A percentile compares a stretch with the other conserved stretches of the same genome.
These are phyloP conservation scores for Potamarius usumacintae DNA, from an alignment of 2,113 vertebrate species.

Conservation along the genomic window DNA sequence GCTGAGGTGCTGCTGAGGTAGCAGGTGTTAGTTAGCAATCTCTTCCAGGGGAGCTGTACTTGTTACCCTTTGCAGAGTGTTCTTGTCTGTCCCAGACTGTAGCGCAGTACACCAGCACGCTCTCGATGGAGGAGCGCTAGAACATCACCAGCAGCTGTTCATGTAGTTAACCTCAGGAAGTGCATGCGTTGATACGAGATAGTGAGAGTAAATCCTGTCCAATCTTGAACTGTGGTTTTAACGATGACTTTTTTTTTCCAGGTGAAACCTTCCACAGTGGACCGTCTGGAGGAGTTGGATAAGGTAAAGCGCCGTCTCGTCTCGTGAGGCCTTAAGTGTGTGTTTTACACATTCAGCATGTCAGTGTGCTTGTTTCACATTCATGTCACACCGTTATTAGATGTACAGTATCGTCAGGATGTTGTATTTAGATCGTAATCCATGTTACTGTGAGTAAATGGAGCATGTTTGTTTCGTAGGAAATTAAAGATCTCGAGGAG, in stretches of 20 bases:
- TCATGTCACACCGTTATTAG: not conserved
- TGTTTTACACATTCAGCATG: not conserved
- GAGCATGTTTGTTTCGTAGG: slow-evolving; percentile 69
- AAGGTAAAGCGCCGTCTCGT: slow-evolving; percentile 76
- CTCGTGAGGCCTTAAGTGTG: not conserved
- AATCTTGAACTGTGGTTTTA: not conserved
- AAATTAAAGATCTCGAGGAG: slow-evolving; percentile 91
- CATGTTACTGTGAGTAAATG: not conserved
- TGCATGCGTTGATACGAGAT: too few relatives aligned
- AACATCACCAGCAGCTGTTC: too few relatives aligned
- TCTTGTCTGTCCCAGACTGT: too few relatives aligned
- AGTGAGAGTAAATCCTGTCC: too few relatives aligned
- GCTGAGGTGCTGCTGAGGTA: too few relatives aligned
- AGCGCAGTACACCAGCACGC: too few relatives aligned
- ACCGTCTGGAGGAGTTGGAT: slow-evolving; percentile 89
- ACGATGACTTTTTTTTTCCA: slow-evolving; percentile 52
- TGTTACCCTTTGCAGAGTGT: too few relatives aligned
- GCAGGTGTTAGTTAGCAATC: too few relatives aligned
- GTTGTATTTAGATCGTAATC: not conserved
- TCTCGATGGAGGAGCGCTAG: too few relatives aligned
- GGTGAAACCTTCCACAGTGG: slow-evolving; percentile 88
- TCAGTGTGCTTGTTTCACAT: not conserved
- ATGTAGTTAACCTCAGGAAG: too few relatives aligned
- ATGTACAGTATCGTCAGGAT: not conserved
- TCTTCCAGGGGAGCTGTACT: too few relatives aligned